Evolutionary conservation across 1,140 invertebrate species (phyloP).

Genomic region (Drosophila pseudoobscura): DNA sequence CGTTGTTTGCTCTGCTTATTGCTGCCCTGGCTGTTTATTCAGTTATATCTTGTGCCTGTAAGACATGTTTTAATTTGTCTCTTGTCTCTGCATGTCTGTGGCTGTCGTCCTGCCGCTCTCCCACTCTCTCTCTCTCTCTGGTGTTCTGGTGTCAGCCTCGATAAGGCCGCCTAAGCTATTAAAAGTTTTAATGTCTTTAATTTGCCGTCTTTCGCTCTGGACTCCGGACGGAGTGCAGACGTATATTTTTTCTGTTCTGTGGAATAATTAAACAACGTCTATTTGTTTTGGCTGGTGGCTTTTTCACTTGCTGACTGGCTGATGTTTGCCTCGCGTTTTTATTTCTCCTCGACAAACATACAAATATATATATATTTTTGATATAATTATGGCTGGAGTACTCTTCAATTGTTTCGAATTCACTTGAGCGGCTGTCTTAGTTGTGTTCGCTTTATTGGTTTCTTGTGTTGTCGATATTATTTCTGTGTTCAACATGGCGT

Average conservation of each 20-base stretch:
- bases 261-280: conserved; percentile 66
- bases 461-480: conserved; percentile 51
- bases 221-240: conserved; percentile 22
- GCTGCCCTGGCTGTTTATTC: conserved; percentile 28
- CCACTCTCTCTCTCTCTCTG: neutral
- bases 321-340: conserved; percentile 9
- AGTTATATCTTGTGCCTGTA: conserved; percentile 55
- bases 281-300: conserved; percentile 45
- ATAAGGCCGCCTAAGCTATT: conserved; percentile 72
- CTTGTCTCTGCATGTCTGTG: conserved; percentile 41
- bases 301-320: neutral
- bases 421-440: conserved; percentile 9
- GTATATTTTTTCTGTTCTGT: conserved; percentile 7
- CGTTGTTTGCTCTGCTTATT: conserved; percentile 35
- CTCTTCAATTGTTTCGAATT: conserved; percentile 17
- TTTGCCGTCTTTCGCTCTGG: conserved; percentile 19
- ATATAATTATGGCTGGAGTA: conserved; percentile 37
- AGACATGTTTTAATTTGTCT: conserved; percentile 66
- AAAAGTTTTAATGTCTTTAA: conserved; percentile 64
- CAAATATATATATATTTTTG: too few relatives aligned
- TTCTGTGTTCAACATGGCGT: conserved; percentile 62
- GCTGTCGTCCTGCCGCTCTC: neutral
- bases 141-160: conserved; percentile 30
- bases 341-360: conserved; percentile 37
- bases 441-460: conserved; percentile 28